These are phyloP conservation scores for Hydraecia micacea DNA, from an alignment of 2,888 invertebrate genomes.

Conservation along the genomic window DNA sequence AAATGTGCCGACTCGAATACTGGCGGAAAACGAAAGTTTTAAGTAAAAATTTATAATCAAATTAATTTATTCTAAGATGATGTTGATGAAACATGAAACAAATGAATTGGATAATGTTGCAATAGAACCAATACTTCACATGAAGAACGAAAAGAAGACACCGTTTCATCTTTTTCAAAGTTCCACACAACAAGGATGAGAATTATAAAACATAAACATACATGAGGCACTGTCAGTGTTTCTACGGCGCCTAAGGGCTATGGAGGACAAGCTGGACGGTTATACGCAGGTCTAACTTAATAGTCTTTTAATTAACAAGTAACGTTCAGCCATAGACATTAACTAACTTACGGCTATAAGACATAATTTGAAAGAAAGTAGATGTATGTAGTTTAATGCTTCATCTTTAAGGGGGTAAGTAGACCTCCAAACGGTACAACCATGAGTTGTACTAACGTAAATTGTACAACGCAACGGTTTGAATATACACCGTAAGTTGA, in stretches of 20 bases:
- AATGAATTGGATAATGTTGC: background rate
- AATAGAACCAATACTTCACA: background rate
- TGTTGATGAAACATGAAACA: background rate
- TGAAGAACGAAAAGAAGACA: background rate
- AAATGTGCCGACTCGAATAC: constrained; percentile 45
- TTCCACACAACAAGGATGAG: background rate
- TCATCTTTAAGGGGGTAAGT: constrained; percentile 52
- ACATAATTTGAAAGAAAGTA: constrained; percentile 54
- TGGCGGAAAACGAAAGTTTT: constrained; percentile 62
- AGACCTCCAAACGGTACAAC: constrained; percentile 58
- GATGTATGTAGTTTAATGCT: constrained; percentile 52
- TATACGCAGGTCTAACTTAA: constrained; percentile 2
- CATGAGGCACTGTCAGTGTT: background rate
- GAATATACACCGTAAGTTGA: constrained; percentile 56
- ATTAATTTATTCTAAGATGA: constrained; percentile 37
- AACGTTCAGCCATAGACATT: constrained; percentile 19
- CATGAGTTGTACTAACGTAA: constrained; percentile 60
- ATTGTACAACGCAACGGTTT: constrained; percentile 61
- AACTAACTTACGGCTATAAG: constrained; percentile 30
- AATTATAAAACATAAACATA: background rate
- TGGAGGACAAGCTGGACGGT: background rate
- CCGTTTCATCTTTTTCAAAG: background rate
- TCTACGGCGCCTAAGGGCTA: background rate
- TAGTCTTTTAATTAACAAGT: constrained; percentile 21
- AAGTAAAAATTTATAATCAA: constrained; percentile 27